Evolutionary conservation across 1,140 invertebrate species (phyloP).

Genomic region (Rhagoletis zephyria): DNA sequence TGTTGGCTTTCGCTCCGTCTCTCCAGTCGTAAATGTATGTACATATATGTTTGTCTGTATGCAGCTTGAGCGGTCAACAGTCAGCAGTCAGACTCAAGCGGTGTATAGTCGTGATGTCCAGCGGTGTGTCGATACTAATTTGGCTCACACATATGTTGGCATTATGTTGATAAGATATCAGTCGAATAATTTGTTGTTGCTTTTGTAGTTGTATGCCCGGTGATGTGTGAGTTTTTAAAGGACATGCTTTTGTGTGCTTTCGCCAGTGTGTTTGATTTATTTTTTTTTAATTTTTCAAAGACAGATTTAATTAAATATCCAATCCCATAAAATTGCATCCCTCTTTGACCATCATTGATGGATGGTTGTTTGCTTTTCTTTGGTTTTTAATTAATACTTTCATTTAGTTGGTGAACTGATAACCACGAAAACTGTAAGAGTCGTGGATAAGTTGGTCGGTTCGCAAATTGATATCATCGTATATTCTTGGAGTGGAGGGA

Average conservation of each 20-base stretch:
- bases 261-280: background rate
- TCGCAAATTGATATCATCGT: no score
- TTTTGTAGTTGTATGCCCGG: background rate
- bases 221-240: background rate
- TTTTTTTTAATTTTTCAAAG: background rate
- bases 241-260: background rate
- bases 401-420: background rate
- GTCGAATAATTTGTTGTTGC: conserved; percentile 4
- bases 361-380: conserved; percentile 18
- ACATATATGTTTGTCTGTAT: background rate
- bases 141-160: conserved; percentile 14
- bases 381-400: conserved; percentile 22
- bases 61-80: background rate
- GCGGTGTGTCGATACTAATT: conserved; percentile 29
- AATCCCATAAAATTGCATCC: background rate
- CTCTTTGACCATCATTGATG: conserved; percentile 11
- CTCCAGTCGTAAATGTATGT: background rate
- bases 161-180: conserved; percentile 51
- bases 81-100: no score
- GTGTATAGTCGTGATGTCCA: background rate
- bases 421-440: background rate
- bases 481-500: no score
- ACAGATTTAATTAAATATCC: conserved; percentile 25
- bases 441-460: no score
- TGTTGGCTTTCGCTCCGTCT: background rate